A percentile compares a stretch with the other conserved stretches of the same genome.
Conservation (phyloP, 2,113 vertebrate species). For the Neolamprologus sp. region DNA sequence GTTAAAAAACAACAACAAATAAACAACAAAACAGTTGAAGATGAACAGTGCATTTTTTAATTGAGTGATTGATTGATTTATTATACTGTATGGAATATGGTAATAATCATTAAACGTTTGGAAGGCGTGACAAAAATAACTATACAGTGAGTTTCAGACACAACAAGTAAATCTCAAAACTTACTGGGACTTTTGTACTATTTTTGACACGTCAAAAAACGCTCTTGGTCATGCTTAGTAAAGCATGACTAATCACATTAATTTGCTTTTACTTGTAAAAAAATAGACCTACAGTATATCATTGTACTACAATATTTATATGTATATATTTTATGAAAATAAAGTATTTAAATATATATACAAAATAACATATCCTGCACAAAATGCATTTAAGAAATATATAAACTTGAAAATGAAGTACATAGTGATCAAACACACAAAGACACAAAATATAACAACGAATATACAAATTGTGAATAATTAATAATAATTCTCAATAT, state of each 20-base stretch:
- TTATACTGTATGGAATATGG: background rate
- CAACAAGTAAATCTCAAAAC: background rate
- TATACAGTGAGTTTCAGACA: background rate
- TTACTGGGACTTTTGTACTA: background rate
- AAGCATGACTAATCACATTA: background rate
- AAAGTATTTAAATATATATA: background rate
- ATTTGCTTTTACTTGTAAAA: background rate
- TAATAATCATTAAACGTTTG: background rate
- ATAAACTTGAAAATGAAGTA: background rate
- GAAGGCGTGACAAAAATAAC: background rate
- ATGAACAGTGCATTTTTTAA: background rate
- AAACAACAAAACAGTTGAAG: background rate
- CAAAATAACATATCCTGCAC: background rate
- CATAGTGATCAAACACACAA: background rate
- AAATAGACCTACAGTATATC: background rate
- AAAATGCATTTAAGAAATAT: background rate
- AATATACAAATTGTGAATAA: background rate
- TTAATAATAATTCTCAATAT: background rate
- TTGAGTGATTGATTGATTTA: background rate
- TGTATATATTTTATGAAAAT: background rate
- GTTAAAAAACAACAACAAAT: background rate
- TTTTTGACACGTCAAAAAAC: background rate
- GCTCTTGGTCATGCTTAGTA: background rate
- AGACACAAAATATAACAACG: background rate
- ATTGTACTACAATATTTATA: background rate